phyloP scores from a whole-genome alignment of 2,113 vertebrate genomes.

The Panthera leo region DNA sequence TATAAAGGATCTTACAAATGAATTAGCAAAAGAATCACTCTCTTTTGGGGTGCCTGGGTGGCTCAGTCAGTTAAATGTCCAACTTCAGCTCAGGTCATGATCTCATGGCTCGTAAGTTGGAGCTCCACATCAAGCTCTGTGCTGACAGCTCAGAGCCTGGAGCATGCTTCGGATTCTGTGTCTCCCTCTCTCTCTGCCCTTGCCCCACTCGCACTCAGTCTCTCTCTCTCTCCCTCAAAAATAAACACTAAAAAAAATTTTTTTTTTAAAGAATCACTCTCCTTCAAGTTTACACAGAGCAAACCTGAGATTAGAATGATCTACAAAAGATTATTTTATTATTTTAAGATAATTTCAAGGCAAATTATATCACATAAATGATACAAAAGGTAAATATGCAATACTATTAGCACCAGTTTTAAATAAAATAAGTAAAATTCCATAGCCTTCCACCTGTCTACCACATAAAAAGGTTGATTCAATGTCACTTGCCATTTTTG shows the following conservation, averaged over 20 bases:
- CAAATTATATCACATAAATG: neutral
- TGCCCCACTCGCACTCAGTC: no score
- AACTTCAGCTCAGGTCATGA: no score
- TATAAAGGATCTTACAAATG: neutral
- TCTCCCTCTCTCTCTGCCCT: no score
- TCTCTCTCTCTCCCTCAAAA: no score
- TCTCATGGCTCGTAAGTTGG: no score
- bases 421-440: neutral
- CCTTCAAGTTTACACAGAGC: neutral
- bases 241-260: no score
- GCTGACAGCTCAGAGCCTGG: no score
- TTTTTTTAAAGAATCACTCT: conserved; percentile 30
- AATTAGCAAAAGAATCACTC: conserved; percentile 35
- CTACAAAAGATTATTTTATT: neutral
- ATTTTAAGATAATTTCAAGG: neutral
- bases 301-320: neutral
- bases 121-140: no score
- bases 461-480: neutral
- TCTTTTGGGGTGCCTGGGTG: neutral
- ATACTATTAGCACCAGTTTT: neutral
- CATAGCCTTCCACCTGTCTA: neutral
- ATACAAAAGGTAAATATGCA: neutral
- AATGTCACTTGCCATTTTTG: conserved; percentile 85
- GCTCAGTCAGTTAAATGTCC: no score
- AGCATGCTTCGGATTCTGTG: no score